Evolutionary conservation across 2,888 invertebrate genomes (phyloP), one percentile per base, ranked within the genome.

Genomic region (Physocephala rufipes): DNA sequence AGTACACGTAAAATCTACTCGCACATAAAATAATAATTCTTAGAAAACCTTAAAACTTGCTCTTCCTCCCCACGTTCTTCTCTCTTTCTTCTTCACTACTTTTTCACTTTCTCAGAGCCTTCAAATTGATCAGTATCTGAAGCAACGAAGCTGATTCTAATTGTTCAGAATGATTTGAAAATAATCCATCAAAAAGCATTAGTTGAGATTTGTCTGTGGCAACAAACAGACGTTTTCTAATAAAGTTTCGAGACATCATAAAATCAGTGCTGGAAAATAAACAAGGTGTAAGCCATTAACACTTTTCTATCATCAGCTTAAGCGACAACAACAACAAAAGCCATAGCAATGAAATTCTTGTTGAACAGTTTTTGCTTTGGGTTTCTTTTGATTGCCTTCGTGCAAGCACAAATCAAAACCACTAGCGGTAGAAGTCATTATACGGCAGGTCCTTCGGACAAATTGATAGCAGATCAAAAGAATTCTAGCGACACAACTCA

Each of bases 391-490:
- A 36, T 4, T 9, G 64, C 58, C 13, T 61, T 49, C 9, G 75
- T 64, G 16, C 75, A 77, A 24, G 80, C 79, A 16, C 82, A 82
- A 72, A 79, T 76, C 43, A 83, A 83, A 71, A 82, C 82, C 26
- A 74, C 79, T 2, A 84, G 84, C 74, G 82, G 83, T 61, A 83
- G 84, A 62, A 83, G 83, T 0, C 84, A 80, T 13, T 79, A 82
- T 36, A 81, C 80, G 2, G 36, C 47, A 9, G 64, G 36, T 36
- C 73, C 19, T 78, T 78, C 76, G 70, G 79, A 53, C 71, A 79
- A 71, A 59, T 74, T 51, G 28, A 66, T 75, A 16, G 43, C 63
- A 65, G 75, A 45, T 12, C n/a, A 16, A 13, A 67, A 68, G 59
- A 70, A 71, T 61, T 43, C 9, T 36, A 64, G n/a, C 64, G 30